Percentiles rank a stretch among this genome's conserved stretches.
Evolutionary conservation across 2,797 vertebrate species (phyloP).

Genomic region (Spheniscus humboldti): DNA sequence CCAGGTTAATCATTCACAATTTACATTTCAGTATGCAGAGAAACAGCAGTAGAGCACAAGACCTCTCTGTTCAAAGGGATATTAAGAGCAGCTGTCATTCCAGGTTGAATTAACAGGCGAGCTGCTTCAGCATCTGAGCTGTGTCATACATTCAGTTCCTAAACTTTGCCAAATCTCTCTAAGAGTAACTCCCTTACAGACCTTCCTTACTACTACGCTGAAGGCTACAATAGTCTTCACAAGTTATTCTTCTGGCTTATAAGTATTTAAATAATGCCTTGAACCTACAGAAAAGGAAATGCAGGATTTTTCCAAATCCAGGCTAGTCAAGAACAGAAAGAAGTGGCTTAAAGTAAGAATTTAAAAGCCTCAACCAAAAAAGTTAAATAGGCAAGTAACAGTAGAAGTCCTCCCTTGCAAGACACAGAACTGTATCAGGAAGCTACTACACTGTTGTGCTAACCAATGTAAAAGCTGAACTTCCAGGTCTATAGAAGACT

Average conservation of each 20-base stretch:
- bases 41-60: neutral
- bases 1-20: neutral
- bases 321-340: neutral
- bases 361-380: neutral
- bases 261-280: neutral
- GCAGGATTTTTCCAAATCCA: neutral
- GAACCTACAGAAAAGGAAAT: neutral
- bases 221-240: neutral
- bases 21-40: neutral
- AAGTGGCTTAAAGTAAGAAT: neutral
- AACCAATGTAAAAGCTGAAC: neutral
- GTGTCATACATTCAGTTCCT: neutral
- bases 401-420: neutral
- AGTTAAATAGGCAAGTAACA: neutral
- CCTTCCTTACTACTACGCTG: neutral
- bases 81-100: slow-evolving; percentile 1
- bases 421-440: neutral
- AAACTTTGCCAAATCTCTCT: neutral
- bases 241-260: neutral
- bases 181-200: neutral
- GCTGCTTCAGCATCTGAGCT: slow-evolving; percentile 2
- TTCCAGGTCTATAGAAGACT: neutral
- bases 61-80: neutral
- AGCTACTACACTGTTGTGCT: neutral
- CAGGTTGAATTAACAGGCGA: neutral